These are phyloP conservation scores for Stenolophus ochropezus DNA, from an alignment of 2,888 invertebrate species.

Conservation along the genomic window DNA sequence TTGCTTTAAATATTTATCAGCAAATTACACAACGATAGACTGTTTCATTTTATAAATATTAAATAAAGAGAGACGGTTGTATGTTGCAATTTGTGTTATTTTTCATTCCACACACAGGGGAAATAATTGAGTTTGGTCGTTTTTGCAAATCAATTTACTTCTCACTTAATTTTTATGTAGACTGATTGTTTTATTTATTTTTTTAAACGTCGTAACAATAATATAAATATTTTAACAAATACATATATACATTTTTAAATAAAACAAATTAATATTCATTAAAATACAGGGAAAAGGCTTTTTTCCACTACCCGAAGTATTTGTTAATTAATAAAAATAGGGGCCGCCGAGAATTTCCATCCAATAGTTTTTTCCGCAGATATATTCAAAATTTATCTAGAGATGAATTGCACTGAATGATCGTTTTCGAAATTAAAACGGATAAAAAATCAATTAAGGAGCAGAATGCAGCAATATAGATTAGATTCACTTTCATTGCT, in stretches of 20 bases:
- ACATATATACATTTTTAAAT: neutral
- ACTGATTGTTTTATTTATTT: neutral
- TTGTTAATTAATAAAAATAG: no score
- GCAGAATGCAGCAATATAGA: no score
- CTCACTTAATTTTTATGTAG: neutral
- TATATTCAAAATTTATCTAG: no score
- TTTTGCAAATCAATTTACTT: neutral
- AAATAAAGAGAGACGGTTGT: neutral
- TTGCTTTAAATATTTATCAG: neutral
- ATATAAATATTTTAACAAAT: neutral
- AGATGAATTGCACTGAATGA: no score
- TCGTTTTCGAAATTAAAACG: no score
- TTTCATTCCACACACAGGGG: neutral
- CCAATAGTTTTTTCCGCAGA: no score
- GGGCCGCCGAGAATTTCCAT: no score
- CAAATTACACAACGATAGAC: neutral
- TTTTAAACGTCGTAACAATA: neutral
- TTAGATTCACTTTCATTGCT: no score
- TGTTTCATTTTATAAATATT: conserved; percentile 4
- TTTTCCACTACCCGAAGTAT: no score
- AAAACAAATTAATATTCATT: neutral
- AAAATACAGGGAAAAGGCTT: no score
- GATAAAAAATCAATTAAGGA: no score
- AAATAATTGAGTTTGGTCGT: neutral
- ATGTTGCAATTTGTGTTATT: neutral